These are phyloP conservation scores for Oopsacas minuta DNA, from an alignment of 37 sponge, comb jelly and placozoan genomes.

Conservation along the genomic window DNA sequence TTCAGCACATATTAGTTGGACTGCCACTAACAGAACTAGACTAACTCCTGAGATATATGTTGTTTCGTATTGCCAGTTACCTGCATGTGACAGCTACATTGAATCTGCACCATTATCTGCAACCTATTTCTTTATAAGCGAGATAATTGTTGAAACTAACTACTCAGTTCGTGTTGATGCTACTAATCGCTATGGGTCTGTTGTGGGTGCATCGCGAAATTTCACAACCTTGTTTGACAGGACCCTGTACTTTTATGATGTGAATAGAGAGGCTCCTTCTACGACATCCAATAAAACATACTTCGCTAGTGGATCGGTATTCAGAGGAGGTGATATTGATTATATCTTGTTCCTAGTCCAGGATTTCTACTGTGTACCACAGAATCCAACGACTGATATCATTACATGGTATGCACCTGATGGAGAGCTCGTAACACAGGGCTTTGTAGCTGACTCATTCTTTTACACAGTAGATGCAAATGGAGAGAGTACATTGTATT, in stretches of 20 bases:
- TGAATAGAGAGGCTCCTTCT: not conserved
- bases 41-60: slow-evolving; percentile 8
- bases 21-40: not conserved
- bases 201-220: not conserved
- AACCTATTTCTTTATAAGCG: not conserved
- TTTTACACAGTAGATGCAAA: not conserved
- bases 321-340: not conserved
- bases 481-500: not conserved
- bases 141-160: not conserved
- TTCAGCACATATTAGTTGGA: not conserved
- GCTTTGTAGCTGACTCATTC: not conserved
- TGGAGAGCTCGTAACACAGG: not conserved
- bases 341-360: not conserved
- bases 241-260: not conserved
- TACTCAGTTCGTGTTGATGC: not conserved
- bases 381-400: not conserved
- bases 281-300: not conserved
- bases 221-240: not conserved
- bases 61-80: not conserved
- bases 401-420: not conserved
- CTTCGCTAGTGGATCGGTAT: slow-evolving; percentile 14
- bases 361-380: not conserved
- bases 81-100: not conserved
- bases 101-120: not conserved
- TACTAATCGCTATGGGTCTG: not conserved